phyloP scores from a whole-genome alignment of 2,888 invertebrate species.

The Cremastinae sp. region DNA sequence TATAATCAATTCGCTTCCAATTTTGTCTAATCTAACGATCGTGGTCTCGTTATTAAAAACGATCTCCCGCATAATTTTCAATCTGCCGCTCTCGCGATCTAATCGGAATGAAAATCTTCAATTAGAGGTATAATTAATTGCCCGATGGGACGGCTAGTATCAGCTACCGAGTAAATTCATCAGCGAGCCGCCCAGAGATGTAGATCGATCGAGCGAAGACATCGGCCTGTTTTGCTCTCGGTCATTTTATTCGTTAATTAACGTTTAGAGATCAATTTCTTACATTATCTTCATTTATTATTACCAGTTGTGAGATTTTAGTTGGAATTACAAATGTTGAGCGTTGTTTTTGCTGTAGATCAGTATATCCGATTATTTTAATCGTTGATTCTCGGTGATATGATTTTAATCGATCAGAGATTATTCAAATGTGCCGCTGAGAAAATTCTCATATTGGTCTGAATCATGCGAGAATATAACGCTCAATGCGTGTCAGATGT shows the following conservation, averaged over 20 bases:
- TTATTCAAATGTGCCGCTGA: conserved; percentile 16
- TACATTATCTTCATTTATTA: too few species aligned
- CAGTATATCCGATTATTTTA: not conserved
- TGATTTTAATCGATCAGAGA: not conserved
- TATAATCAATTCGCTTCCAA: not conserved
- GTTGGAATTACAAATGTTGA: too few species aligned
- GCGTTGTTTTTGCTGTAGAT: too few species aligned
- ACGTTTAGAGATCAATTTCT: too few species aligned
- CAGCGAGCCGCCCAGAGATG: not conserved
- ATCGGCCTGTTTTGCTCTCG: too few species aligned
- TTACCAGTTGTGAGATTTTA: too few species aligned
- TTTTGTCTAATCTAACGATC: conserved; percentile 21
- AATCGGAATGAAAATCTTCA: conserved; percentile 23
- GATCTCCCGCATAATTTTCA: not conserved
- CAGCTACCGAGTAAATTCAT: conserved; percentile 2
- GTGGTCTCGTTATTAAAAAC: not conserved
- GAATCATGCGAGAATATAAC: conserved; percentile 12
- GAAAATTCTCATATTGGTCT: conserved; percentile 32
- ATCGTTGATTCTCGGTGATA: not conserved
- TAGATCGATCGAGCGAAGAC: not conserved
- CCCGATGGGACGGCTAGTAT: not conserved
- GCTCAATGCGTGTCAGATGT: conserved; percentile 27
- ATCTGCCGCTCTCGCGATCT: conserved; percentile 25
- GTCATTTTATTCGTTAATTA: not conserved
- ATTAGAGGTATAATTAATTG: conserved; percentile 14